Base-by-base conservation (phyloP, 2,797 vertebrate species). In the Labeo calbasu region DNA sequence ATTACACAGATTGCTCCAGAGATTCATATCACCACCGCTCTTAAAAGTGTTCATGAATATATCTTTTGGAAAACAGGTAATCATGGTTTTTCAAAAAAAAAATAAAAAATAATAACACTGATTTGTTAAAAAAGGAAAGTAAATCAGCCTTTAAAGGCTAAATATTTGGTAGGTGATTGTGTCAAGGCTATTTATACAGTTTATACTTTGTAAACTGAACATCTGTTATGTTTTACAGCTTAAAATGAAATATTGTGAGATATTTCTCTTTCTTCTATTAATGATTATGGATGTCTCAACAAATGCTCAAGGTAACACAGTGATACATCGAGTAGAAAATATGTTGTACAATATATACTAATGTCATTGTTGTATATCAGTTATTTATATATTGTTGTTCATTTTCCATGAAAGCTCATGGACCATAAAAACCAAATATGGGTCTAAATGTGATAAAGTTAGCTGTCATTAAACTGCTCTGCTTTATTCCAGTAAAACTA, bases 241-340 rank as follows among this genome's bases (percentile, higher is more conserved):
- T 57, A 57, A 57, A 57, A 57, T 57, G 21, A 57, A 81, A 63
- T 3, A 17, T 23, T n/a, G 0, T 9, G 5, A 72, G 19, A n/a
- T 48, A 32, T 36, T 57, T 59, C 6, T 61, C 17, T 32, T 71
- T 50, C 50, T 69, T 19, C 53, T 72, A 23, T 72, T 61, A 32
- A 50, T 3, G 23, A 59, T 21, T 0, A 3, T 61, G 25, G 55
- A 50, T 19, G 8, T 61, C 17, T 32, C 23, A 46, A 28, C 40
- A 50, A 72, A 73, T 59, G 57, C 57, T 23, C 57, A 59, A 61
- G 80, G 80, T 82, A 82, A 81, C n/a, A 19, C 15, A 40, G 8
- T 10, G 13, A n/a, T 40, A 55, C 9, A 79, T 13, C 11, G 5
- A 11, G n/a, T n/a, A 57, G 10, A 21, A 75, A 25, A n/a, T 57